These are phyloP conservation scores for Sarcophaga carnaria DNA, from an alignment of 2,888 invertebrate genomes.

Conservation along the genomic window DNA sequence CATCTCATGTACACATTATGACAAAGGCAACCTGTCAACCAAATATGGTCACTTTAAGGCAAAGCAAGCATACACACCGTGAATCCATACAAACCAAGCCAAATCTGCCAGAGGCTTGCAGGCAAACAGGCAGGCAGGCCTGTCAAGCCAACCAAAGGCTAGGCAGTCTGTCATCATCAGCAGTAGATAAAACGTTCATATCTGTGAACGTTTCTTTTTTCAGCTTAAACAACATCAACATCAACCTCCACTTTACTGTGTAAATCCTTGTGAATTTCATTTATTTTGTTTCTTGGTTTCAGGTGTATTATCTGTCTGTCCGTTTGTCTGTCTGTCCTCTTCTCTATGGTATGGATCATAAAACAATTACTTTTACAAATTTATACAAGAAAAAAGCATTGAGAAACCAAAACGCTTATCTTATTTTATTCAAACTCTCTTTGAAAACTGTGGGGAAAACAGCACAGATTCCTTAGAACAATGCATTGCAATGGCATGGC, in stretches of 20 bases:
- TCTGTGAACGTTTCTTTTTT: background rate
- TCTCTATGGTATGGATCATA: conserved; percentile 55
- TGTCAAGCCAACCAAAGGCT: conserved; percentile 12
- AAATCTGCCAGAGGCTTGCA: no score
- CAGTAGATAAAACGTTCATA: conserved; percentile 53
- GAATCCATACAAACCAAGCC: background rate
- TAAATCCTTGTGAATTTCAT: conserved; percentile 45
- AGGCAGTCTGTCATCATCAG: conserved; percentile 47
- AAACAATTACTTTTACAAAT: conserved; percentile 80
- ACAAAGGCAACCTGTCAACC: conserved; percentile 68
- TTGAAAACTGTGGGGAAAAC: conserved; percentile 9
- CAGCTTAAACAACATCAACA: background rate
- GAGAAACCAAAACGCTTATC: conserved; percentile 34
- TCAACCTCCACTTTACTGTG: conserved; percentile 9
- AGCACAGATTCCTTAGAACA: conserved; percentile 48
- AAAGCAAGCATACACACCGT: background rate
- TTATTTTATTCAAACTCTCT: conserved; percentile 35
- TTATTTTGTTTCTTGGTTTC: conserved; percentile 17
- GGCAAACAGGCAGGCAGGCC: background rate
- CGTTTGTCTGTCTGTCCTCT: background rate
- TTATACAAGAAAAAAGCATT: conserved; percentile 75
- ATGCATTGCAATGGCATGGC: conserved; percentile 58
- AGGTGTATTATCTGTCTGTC: conserved; percentile 44
- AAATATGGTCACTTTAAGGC: conserved; percentile 67
- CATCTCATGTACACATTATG: conserved; percentile 57